Evolutionary conservation across 2,888 invertebrate species (phyloP), one percentile per base, ranked within the genome.

Genomic region (Perdita meconis): DNA sequence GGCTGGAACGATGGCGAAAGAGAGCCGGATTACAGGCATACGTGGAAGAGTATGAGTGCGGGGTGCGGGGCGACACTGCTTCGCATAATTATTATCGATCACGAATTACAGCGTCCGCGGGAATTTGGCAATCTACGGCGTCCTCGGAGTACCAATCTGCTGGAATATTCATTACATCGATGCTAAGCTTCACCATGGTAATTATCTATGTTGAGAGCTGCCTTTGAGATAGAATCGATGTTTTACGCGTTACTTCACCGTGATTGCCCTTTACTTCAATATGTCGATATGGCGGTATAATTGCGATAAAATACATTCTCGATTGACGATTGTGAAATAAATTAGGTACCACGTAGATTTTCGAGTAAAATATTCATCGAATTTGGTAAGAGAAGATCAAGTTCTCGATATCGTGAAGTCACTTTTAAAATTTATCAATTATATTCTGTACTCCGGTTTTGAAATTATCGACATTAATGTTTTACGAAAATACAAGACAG

Each of bases 61-160:
- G 47, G 63, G 40, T 61, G 63, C 47, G 38, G 47, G 63, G 47
- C 67, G 57, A 79, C 66, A 70, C 74, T 84, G 81, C 56, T 72
- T 76, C 59, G 79, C 76, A 73, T 78, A 77, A 84, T 84, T 81
- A 86, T 83, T 84, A 87, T 87, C 83, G 84, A 87, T 87, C 83
- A 77, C 19, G 66, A 82, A 81, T 87, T 81, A 84, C 81, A 77
- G 63, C 56, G 74, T 80, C 77, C 66, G 64, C 68, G 67, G 78
- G 83, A 77, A 76, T 71, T 60, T 44, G 57, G 36, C 64, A 59
- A 66, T 73, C 73, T 72, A 68, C 55, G 53, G 63, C 44, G 50
- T 55, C 55, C 80, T 78, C 65, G 64, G 70, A 75, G 72, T 82
- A 77, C 73, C 84, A 78, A 85, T 84, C 80, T 72, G 71, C 69